Base-by-base conservation (phyloP, 2,113 vertebrate genomes). In the Arenaria interpres region DNA sequence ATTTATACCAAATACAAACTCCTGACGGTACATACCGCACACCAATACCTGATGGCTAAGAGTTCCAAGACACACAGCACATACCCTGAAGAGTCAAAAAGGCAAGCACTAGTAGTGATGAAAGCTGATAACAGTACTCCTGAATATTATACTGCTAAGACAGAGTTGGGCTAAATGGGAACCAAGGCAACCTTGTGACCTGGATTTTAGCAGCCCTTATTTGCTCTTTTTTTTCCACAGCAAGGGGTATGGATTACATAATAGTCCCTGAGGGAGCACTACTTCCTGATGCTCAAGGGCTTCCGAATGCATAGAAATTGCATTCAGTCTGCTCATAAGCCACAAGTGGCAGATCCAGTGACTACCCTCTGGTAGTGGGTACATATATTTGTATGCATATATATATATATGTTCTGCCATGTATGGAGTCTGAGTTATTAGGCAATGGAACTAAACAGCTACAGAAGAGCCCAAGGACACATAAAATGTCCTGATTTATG, bases 21-120 rank as follows among this genome's bases (percentile, higher is more conserved):
- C 14, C 17, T 56, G 15, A 37, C 2, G 4, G 20, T 27, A 28
- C 1, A 0, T 23, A 10, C 15, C 81, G 27, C 10, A 12, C 15
- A 21, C 4, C 6, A 43, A 12, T 32, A 27, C 3, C 32, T 76
- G 6, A 25, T 0, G 3, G 6, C 7, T 74, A 17, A 43, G 37
- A 77, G 7, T 37, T 72, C 12, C 21, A 21, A 39, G 20, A 35
- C 9, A 22, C 8, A 24, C 5, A 51, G 7, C 6, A 7, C 4
- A 27, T 4, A 43, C 13, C 4, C 7, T 30, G 18, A 69, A 32
- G 18, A 48, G 12, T 21, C 18, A 41, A 48, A 87, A 91, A 41
- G 7, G 9, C 37, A 57, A 57, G 8, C 15, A 43, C 6, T 12
- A 7, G 4, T 12, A 12, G 9, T 19, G 14, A 35, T 19, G 27